Percentiles rank a stretch among this genome's conserved stretches.
These are phyloP conservation scores for Drosophila melanica DNA, from an alignment of 1,140 invertebrate species.

Conservation along the genomic window DNA sequence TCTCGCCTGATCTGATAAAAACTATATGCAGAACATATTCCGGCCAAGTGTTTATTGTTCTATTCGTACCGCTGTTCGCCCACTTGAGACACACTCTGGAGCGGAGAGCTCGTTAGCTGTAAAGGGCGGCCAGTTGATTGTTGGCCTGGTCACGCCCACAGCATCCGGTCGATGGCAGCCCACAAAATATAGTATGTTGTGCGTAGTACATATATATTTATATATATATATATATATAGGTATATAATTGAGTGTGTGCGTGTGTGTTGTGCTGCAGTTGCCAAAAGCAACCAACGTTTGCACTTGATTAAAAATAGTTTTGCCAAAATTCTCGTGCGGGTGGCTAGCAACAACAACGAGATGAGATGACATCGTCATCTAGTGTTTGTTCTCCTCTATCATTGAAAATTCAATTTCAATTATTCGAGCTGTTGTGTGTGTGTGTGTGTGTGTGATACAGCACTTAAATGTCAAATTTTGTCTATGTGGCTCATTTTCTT, in stretches of 20 bases:
- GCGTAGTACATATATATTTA: not conserved
- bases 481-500: conserved; percentile 70
- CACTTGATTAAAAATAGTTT: conserved; percentile 78
- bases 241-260: not conserved
- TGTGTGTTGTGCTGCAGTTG: conserved; percentile 51
- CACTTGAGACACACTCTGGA: conserved; percentile 41
- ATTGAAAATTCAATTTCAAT: conserved; percentile 82
- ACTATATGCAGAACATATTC: conserved; percentile 48
- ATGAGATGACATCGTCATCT: conserved; percentile 37
- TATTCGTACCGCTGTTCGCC: conserved; percentile 13
- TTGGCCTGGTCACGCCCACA: conserved; percentile 22
- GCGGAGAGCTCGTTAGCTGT: conserved; percentile 41
- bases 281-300: conserved; percentile 56
- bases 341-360: conserved; percentile 43
- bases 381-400: conserved; percentile 57
- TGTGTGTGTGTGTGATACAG: conserved; percentile 29
- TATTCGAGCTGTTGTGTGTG: conserved; percentile 46
- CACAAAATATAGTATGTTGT: not conserved
- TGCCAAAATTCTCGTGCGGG: conserved; percentile 55
- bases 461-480: conserved; percentile 75
- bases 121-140: conserved; percentile 33
- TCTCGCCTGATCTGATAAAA: conserved; percentile 64
- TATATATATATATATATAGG: not conserved
- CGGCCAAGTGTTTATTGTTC: conserved; percentile 72
- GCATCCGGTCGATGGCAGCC: conserved; percentile 35